These are phyloP conservation scores for Luffia ferchaultella DNA, from an alignment of 2,888 invertebrate genomes.

Conservation along the genomic window DNA sequence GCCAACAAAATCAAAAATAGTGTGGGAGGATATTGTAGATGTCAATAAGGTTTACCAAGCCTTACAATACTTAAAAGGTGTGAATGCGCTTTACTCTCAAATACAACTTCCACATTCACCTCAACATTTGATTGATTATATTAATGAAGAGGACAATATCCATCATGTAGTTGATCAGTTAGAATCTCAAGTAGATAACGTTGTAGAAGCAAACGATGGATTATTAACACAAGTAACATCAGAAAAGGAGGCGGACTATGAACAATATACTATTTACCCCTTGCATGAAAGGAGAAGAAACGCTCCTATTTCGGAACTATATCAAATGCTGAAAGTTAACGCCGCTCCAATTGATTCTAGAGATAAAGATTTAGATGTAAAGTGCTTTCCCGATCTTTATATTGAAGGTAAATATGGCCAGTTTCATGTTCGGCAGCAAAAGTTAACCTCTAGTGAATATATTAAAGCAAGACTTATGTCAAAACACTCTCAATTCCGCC, in stretches of 20 bases:
- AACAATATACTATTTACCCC: constrained; percentile 5
- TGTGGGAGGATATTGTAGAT: constrained; percentile 24
- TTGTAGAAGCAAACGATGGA: constrained; percentile 1
- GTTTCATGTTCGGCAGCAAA: constrained; percentile 13
- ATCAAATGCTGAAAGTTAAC: constrained; percentile 1
- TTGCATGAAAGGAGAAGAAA: constrained; percentile 2
- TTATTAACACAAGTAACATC: constrained; percentile 3
- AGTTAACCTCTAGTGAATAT: constrained; percentile 13
- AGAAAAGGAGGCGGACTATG: constrained; percentile 2
- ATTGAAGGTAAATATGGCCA: constrained; percentile 17
- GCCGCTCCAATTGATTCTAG: constrained; percentile 1
- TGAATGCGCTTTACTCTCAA: constrained; percentile 20
- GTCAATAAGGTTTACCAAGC: constrained; percentile 22
- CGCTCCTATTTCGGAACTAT: constrained; percentile 1
- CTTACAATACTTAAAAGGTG: constrained; percentile 21
- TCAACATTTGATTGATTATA: not conserved
- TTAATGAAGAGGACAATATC: constrained; percentile 3
- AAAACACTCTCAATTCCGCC: constrained; percentile 13
- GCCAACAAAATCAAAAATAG: constrained; percentile 18
- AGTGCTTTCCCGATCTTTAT: constrained; percentile 13
- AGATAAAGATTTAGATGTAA: not conserved
- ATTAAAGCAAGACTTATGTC: constrained; percentile 14
- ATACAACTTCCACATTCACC: constrained; percentile 15
- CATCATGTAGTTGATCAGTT: constrained; percentile 3
- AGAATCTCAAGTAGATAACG: constrained; percentile 3